Evolutionary conservation across 2,113 vertebrate species (phyloP).

Genomic region (Oncorhynchus clarkii): DNA sequence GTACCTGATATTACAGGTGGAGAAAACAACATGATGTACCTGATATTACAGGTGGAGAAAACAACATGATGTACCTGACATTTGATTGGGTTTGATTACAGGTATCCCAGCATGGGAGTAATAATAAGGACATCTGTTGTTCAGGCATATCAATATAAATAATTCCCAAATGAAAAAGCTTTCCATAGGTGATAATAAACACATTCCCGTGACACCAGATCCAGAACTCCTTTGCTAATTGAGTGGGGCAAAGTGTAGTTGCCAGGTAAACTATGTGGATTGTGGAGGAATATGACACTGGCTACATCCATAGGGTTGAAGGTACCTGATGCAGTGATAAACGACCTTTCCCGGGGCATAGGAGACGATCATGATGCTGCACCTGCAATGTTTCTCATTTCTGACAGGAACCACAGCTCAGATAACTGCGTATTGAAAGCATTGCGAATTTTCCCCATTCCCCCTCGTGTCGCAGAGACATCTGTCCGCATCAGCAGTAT

Average conservation of each 20-base stretch:
- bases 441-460: slow-evolving; percentile 64
- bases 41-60: too few relatives aligned
- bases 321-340: slow-evolving; percentile 1
- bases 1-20: too few relatives aligned
- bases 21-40: too few relatives aligned
- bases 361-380: slow-evolving; percentile 22
- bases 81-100: neutral
- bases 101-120: neutral
- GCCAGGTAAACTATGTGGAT: neutral
- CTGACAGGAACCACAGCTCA: slow-evolving; percentile 56
- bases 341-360: slow-evolving; percentile 33
- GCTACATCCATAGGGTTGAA: neutral
- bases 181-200: neutral
- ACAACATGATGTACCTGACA: too few relatives aligned
- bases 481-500: slow-evolving; percentile 59
- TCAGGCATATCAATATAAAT: neutral
- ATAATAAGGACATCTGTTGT: neutral
- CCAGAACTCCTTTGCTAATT: neutral
- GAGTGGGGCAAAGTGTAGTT: neutral
- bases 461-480: slow-evolving; percentile 62
- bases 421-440: slow-evolving; percentile 72
- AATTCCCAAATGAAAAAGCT: neutral
- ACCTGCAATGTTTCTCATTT: slow-evolving; percentile 47
- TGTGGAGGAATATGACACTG: neutral
- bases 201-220: neutral